Base-by-base conservation (phyloP, 2,888 invertebrate genomes). In the Scaptomyza tumidula region DNA sequence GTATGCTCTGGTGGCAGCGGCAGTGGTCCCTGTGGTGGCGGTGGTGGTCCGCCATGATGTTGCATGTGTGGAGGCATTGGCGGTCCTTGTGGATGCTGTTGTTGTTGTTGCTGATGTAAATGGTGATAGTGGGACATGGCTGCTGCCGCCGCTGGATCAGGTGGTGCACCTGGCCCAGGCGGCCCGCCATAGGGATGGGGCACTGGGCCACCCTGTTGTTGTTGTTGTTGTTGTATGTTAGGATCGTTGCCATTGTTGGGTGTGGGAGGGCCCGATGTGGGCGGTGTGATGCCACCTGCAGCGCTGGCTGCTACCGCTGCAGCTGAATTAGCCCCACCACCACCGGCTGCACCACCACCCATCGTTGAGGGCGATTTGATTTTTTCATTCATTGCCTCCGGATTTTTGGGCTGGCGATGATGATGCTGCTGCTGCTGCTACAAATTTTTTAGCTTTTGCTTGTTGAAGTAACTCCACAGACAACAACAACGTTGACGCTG, bases 301-400 rank as follows among this genome's bases (percentile, higher is more conserved):
- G 74, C 62, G 29, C 59, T 70, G 27, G 77, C 71, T 31, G 75
- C 74, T 55, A 66, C 64, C 44, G 78, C 56, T 46, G 75, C 62
- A 44, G 71, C 64, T 29, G 75, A 37, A 29, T 19, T 55, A n/a
- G 43, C 70, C 37, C 68, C 67, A 43, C 62, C 49, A 45, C 56
- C 62, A 52, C 62, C 64, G 31, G 65, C 65, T 50, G 78, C 70
- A 54, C 76, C 80, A 66, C 85, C 84, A 80, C 89, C 86, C 89
- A 91, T 90, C 64, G 90, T 89, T 66, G 91, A 91, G 80, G 91
- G 91, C 80, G 91, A 91, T 85, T 91, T 91, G 73, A 90, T 91
- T 90, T 91, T 91, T 63, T 91, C 91, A 90, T 91, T 91, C 91
- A 91, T 80, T 68, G 70, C 68, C 68, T 60, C 62, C 78, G 61